Evolutionary conservation across 2,888 invertebrate genomes (phyloP).

Genomic region (Amphimallon solstitiale): DNA sequence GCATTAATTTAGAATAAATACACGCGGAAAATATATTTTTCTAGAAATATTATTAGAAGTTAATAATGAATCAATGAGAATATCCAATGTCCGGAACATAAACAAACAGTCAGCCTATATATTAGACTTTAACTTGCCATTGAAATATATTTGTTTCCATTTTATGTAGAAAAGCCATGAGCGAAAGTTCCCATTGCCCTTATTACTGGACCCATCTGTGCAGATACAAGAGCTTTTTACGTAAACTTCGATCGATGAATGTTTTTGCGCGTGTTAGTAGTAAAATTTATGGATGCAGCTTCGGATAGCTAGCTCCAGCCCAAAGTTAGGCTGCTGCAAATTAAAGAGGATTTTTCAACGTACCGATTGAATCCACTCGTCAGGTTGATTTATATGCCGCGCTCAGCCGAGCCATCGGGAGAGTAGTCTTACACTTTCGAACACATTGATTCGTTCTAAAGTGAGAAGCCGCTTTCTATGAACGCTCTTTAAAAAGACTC

Average conservation of each 20-base stretch:
- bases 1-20: too few species aligned
- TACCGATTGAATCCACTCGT: constrained; percentile 61
- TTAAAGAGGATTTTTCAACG: constrained; percentile 62
- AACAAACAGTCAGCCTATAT: too few species aligned
- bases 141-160: too few species aligned
- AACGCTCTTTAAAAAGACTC: not conserved
- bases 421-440: constrained; percentile 6
- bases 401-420: constrained; percentile 19
- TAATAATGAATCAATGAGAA: too few species aligned
- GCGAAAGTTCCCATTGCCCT: not conserved
- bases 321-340: constrained; percentile 60
- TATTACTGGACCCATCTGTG: constrained; percentile 29
- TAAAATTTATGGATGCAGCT: constrained; percentile 58
- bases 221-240: constrained; percentile 28
- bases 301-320: constrained; percentile 55
- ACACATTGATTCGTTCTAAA: constrained; percentile 16
- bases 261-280: constrained; percentile 35
- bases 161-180: too few species aligned
- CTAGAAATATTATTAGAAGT: too few species aligned
- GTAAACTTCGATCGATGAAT: constrained; percentile 29
- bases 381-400: constrained; percentile 56
- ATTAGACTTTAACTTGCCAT: too few species aligned
- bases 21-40: too few species aligned
- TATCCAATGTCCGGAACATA: too few species aligned
- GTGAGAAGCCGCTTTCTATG: not conserved